Evolutionary conservation across 2,888 invertebrate genomes (phyloP), one percentile per base, ranked within the genome.

Genomic region (Cyclophora punctaria): DNA sequence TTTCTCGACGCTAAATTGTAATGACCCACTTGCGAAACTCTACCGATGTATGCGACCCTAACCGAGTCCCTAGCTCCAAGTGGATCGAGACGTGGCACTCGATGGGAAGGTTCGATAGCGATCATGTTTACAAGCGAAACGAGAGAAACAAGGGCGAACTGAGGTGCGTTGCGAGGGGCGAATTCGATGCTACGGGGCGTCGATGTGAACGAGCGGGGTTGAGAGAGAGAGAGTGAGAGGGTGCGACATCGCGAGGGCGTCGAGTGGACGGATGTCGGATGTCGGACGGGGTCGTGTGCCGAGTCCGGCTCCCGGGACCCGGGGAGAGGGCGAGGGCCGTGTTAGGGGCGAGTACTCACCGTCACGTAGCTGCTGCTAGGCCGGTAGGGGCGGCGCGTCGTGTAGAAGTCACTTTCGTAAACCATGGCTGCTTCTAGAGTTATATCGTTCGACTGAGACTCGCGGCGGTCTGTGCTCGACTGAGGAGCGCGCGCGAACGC

Each of bases 371-470:
- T 93, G 90, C 94, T 94, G 75, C 93, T 92, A 59, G 92, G 93
- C 86, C 94, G 89, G 83, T 93, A 91, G 64, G 95, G 94, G 89
- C 96, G 93, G 89, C 96, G 93, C 85, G 94, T 94, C 75, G 96
- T 95, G 89, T 95, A 95, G 90, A 95, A 96, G 90, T 96, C 96
- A 91, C 94, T 94, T 90, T 95, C 95, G 93, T 96, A 96, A 90
- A 96, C 96, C 96, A 96, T 96, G 87, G 80, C 78, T 84, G 81
- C 73, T 80, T 78, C 71, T 66, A 66, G 67, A 65, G 60, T 60
- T 63, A 61, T 46, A 61, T 83, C 82, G 81, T 82, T 83, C 83
- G 87, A 75, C 79, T 83, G 78, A 74, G 79, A 78, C 80, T 82
- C 83, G 85, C 83, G 85, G 76, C 85, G 87, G 76, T 80, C 72